Conservation (phyloP, 2,888 invertebrate species). For the Encarsia formosa region DNA sequence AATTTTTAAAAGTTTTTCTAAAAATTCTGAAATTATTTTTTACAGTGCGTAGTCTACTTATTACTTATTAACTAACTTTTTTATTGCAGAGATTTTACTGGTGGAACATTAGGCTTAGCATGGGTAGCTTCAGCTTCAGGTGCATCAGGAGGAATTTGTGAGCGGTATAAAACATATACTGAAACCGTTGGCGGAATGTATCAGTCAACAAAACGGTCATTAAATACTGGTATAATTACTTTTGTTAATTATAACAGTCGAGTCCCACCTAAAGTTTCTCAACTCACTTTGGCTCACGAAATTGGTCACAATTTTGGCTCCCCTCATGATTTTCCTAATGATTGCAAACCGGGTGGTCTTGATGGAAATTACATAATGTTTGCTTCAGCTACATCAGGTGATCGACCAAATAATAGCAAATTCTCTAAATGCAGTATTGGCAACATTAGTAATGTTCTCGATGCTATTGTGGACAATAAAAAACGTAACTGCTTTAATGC, state of each 20-base stretch:
- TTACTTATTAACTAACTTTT: too few relatives aligned
- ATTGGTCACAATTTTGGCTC: conserved; percentile 99
- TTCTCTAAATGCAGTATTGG: conserved; percentile 93
- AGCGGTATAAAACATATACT: conserved; percentile 94
- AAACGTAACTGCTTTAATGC: conserved; percentile 92
- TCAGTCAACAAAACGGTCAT: conserved; percentile 87
- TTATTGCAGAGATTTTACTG: conserved; percentile 80
- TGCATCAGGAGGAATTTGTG: conserved; percentile 98
- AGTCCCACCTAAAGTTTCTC: conserved; percentile 96
- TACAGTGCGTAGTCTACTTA: too few relatives aligned
- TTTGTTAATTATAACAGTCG: conserved; percentile 97
- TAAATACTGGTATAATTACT: conserved; percentile 98
- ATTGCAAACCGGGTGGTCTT: conserved; percentile 85
- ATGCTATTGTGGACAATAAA: conserved; percentile 84
- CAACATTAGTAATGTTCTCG: conserved; percentile 91
- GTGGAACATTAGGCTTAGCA: conserved; percentile 95
- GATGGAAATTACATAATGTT: conserved; percentile 99
- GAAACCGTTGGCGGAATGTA: conserved; percentile 93
- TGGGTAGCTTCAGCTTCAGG: conserved; percentile 99
- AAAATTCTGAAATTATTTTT: too few relatives aligned
- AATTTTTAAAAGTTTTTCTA: too few relatives aligned
- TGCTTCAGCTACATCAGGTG: conserved; percentile 97
- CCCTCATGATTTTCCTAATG: conserved; percentile 90
- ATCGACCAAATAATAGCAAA: conserved; percentile 94
- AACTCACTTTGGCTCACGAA: conserved; percentile 96